Conservation (phyloP, 1,140 invertebrate species). For the Apis cerana region DNA sequence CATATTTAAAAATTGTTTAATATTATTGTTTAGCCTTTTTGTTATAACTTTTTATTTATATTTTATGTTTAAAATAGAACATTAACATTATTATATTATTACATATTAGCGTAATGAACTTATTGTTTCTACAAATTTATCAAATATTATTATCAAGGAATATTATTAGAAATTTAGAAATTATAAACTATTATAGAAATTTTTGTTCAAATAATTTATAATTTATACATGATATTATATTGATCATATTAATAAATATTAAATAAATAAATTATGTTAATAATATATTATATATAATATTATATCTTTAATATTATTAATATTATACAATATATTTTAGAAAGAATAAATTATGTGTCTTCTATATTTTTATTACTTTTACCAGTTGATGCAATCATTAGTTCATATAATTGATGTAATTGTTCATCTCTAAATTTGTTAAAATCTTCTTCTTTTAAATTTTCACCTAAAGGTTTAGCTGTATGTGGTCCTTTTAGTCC, state of each 20-base stretch:
- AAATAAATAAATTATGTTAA: too few relatives aligned
- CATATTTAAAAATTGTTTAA: too few relatives aligned
- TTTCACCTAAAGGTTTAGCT: conserved; percentile 82
- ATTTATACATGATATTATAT: not conserved
- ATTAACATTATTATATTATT: not conserved
- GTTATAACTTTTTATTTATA: too few relatives aligned
- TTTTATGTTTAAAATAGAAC: too few relatives aligned
- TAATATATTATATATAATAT: not conserved
- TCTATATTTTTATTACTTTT: conserved; percentile 26
- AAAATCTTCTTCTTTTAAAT: conserved; percentile 84
- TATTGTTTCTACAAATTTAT: not conserved
- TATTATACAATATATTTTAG: not conserved
- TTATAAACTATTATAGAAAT: not conserved
- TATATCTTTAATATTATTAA: not conserved
- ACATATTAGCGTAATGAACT: not conserved
- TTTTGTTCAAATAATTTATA: not conserved
- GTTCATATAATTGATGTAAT: conserved; percentile 90
- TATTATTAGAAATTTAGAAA: not conserved
- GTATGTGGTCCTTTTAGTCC: conserved; percentile 83
- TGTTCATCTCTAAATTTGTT: conserved; percentile 91
- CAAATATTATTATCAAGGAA: not conserved
- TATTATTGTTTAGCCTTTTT: too few relatives aligned
- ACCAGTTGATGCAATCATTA: conserved; percentile 86
- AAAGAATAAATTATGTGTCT: not conserved
- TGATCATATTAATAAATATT: not conserved